Evolutionary conservation across 2,888 invertebrate species (phyloP).

Genomic region (Xanthia icteritia): DNA sequence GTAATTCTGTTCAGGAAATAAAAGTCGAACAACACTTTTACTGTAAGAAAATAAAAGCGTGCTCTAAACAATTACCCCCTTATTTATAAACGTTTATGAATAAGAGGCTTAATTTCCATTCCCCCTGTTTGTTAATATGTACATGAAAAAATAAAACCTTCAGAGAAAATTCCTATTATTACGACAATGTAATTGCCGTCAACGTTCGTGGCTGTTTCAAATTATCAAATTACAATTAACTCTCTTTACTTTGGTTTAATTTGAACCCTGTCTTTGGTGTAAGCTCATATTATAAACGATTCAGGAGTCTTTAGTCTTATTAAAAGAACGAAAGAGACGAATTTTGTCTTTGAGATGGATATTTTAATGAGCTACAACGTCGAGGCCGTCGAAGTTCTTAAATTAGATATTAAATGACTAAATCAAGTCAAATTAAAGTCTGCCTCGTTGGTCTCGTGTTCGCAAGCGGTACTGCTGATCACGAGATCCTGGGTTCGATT

Average conservation of each 20-base stretch:
- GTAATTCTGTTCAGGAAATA: not conserved
- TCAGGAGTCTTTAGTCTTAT: constrained; percentile 18
- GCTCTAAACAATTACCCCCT: constrained; percentile 18
- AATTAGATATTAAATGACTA: not conserved
- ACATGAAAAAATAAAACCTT: constrained; percentile 37
- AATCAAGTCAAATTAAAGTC: too few species aligned
- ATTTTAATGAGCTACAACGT: not conserved
- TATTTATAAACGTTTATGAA: too few species aligned
- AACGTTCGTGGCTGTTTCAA: constrained; percentile 35
- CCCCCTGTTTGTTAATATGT: constrained; percentile 35
- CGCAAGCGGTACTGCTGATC: too few species aligned
- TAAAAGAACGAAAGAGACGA: not conserved
- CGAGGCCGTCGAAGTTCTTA: not conserved
- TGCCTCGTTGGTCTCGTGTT: too few species aligned
- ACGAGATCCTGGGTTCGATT: too few species aligned
- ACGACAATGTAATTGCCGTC: constrained; percentile 50
- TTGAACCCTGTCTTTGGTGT: constrained; percentile 36
- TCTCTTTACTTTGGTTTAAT: constrained; percentile 48
- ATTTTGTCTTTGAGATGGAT: not conserved
- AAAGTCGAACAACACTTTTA: not conserved
- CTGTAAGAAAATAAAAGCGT: constrained; percentile 7
- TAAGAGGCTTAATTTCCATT: constrained; percentile 12
- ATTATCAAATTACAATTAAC: constrained; percentile 55
- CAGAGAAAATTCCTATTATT: constrained; percentile 42
- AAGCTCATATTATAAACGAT: constrained; percentile 30